A percentile compares a stretch with the other conserved stretches of the same genome.
Conservation (phyloP, 2,888 invertebrate genomes). For the Hypercompe scribonia region DNA sequence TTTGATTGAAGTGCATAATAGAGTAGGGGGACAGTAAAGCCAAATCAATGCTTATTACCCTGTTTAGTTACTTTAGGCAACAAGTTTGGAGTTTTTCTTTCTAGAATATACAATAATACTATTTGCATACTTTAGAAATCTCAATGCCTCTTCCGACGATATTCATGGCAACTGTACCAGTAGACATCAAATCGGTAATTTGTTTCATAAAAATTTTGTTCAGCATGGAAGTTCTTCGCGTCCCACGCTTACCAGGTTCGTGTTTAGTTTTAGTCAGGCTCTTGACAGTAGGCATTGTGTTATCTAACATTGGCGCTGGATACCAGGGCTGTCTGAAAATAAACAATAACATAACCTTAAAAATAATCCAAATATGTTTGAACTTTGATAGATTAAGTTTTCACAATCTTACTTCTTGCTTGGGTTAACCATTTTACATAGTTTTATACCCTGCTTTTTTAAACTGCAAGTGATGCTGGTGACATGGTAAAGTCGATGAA, state of each 20-base stretch:
- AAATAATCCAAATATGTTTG: not conserved
- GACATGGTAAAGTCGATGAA: slow-evolving; percentile 70
- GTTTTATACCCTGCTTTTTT: slow-evolving; percentile 76
- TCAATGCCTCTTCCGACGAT: slow-evolving; percentile 90
- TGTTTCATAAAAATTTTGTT: slow-evolving; percentile 94
- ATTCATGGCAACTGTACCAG: slow-evolving; percentile 88
- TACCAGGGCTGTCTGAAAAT: slow-evolving; percentile 71
- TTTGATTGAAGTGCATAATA: too few relatives aligned
- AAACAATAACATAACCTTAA: slow-evolving; percentile 25
- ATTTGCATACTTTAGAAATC: slow-evolving; percentile 87
- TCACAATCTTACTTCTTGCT: slow-evolving; percentile 64
- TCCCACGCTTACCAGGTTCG: slow-evolving; percentile 84
- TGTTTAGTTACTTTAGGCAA: not conserved
- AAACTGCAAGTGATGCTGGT: slow-evolving; percentile 60
- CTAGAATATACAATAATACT: not conserved
- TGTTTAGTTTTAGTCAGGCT: slow-evolving; percentile 77
- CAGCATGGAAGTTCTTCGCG: slow-evolving; percentile 88
- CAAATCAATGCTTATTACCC: not conserved
- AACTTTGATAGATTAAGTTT: not conserved
- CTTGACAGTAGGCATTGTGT: slow-evolving; percentile 70
- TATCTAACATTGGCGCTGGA: slow-evolving; percentile 57
- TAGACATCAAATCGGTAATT: slow-evolving; percentile 92
- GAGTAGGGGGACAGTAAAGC: too few relatives aligned
- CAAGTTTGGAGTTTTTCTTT: not conserved
- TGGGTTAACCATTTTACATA: slow-evolving; percentile 79